A percentile compares a stretch with the other conserved stretches of the same genome.
phyloP scores from a whole-genome alignment of 92 coral and sea anemone genomes.

The Palythoa grandis region DNA sequence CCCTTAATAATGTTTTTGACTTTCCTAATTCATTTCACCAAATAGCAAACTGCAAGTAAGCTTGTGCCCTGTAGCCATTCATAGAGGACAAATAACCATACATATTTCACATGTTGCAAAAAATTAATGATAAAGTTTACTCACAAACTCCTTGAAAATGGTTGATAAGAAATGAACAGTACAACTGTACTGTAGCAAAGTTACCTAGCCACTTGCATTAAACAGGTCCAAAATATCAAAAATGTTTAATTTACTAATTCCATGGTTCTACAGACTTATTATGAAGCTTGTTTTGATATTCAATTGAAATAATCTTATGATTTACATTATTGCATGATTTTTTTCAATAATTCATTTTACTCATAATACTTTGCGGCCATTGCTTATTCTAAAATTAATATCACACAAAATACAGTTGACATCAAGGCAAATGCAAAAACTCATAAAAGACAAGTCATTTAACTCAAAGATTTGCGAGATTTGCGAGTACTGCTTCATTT shows the following conservation, averaged over 20 bases:
- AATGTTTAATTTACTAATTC: background rate
- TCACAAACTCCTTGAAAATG: too few species aligned
- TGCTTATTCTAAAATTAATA: background rate
- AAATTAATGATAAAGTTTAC: too few species aligned
- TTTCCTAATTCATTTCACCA: too few species aligned
- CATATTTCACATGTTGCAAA: too few species aligned
- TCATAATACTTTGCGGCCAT: background rate
- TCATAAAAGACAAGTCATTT: too few species aligned
- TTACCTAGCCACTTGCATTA: background rate
- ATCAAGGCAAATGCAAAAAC: background rate
- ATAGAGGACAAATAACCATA: too few species aligned
- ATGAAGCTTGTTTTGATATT: background rate
- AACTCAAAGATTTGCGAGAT: background rate
- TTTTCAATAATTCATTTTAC: background rate
- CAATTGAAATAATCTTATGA: background rate
- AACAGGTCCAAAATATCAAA: background rate
- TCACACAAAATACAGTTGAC: constrained; percentile 5
- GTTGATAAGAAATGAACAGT: too few species aligned
- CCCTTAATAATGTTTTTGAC: too few species aligned
- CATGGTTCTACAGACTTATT: background rate
- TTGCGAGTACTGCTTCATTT: background rate
- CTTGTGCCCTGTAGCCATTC: too few species aligned
- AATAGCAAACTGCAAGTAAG: too few species aligned
- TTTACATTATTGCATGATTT: background rate
- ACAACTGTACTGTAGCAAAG: too few species aligned